Base-by-base conservation (phyloP, 2,797 vertebrate species). In the Chrosomus eos region DNA sequence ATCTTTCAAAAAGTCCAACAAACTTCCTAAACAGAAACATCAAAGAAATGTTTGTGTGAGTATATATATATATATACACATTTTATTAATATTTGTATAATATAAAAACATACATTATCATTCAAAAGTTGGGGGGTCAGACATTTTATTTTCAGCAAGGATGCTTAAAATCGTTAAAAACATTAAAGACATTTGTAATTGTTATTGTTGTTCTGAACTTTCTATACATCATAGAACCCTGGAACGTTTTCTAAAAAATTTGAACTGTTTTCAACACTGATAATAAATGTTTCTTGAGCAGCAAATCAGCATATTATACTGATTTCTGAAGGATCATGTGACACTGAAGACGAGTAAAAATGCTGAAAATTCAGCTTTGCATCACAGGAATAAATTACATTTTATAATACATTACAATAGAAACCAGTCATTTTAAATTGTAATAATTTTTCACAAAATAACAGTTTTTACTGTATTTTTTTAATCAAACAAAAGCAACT, bases 1-100 rank as follows among this genome's bases (percentile, higher is more conserved):
- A 0, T 97, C 95, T 93, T 98, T 99, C 55, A 99, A 92, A 91
- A 99, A 99, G 89, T 99, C 98, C 95, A 99, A 89, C 92, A 99
- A 90, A 91, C 98, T 99, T 84, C 98, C 98, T 99, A 92, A 77
- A 77, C 60, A 84, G 11, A 83, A 48, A 9, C 2, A 64, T 26
- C 31, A 55, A 31, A 28, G 16, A 78, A 76, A 43, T 67, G 19
- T 16, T 33, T 3, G 23, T 53, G n/a, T 21, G 2, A 13, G 11
- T 71, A 26, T 45, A 9, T n/a, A n/a, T n/a, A 7, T n/a, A 40
- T 40, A 7, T 1, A 16, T 48, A 5, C 5, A 48, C 19, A 4
- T 10, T 11, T 9, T 0, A 10, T 2, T 48, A 28, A 28, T 43
- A 45, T 45, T 14, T 45, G 1, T 23, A 36, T 23, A 23, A 8